phyloP scores from a whole-genome alignment of 2,113 vertebrate species.

The Pogonocichla stellata region DNA sequence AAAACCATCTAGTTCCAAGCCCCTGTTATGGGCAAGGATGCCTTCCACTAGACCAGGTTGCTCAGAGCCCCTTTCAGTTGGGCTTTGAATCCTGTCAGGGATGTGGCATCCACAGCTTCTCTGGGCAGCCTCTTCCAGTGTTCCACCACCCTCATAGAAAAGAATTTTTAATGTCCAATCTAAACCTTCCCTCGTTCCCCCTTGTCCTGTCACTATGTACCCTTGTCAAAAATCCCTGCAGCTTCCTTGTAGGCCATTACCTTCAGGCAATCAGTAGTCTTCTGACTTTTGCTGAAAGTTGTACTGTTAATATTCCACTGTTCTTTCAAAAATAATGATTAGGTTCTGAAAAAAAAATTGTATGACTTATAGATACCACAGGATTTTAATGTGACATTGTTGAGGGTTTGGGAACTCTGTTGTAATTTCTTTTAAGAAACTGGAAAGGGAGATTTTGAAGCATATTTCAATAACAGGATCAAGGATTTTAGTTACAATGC shows the following conservation, averaged over 20 bases:
- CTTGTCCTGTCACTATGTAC: no score
- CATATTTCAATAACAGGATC: not conserved
- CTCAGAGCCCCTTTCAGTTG: not conserved
- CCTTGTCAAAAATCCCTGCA: not conserved
- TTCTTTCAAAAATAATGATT: not conserved
- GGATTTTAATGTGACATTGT: not conserved
- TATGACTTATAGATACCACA: not conserved
- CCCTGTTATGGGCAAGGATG: not conserved
- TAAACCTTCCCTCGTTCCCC: not conserved
- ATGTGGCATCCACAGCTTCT: not conserved
- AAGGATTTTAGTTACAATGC: not conserved
- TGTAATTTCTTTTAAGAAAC: not conserved
- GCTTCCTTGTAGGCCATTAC: not conserved
- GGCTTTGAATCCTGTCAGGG: not conserved
- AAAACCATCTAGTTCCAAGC: not conserved
- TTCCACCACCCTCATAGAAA: accelerated
- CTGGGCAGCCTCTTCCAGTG: not conserved
- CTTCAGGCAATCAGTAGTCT: not conserved
- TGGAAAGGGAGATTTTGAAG: not conserved
- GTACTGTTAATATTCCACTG: not conserved
- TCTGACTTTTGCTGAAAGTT: not conserved
- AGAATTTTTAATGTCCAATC: not conserved
- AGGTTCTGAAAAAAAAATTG: not conserved
- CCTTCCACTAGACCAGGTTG: not conserved
- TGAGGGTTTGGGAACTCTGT: not conserved